Evolutionary conservation across 2,888 invertebrate species (phyloP), one percentile per base, ranked within the genome.

Genomic region (Mantis religiosa): DNA sequence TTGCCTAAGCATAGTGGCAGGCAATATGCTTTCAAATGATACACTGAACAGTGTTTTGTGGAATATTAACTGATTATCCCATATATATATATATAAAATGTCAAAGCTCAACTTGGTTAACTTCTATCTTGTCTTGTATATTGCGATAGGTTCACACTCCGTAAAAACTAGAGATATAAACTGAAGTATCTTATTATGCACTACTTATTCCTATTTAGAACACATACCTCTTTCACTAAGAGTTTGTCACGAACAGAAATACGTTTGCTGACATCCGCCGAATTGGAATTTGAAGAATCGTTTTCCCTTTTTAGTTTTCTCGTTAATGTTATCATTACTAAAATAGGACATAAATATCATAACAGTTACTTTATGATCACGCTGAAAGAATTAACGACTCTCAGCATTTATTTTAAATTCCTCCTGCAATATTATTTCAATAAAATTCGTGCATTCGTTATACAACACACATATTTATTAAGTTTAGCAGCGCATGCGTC

Each of bases 161-260:
- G n/a, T 30, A 30, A 30, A 30, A 30, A 30, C 2, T 2, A 6
- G 34, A 7, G 3, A 34, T 7, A 34, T 7, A 34, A 0, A 34
- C 34, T 41, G 2, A 12, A 1, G 12, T 12, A 1, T 12, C 1
- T 12, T 41, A 41, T 41, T 41, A 9, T 12, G 12, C 12, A 41
- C 41, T n/a, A n/a, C 9, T 12, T 41, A 41, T 41, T 41, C 41
- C 41, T 12, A 41, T 41, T 41, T 1, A 12, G 41, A 41, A 87
- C 41, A 90, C 90, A 92, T 93, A 96, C 96, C 94, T 98, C 98
- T 94, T 97, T 96, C 84, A 97, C 95, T 89, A 97, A 93, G 88
- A 97, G 94, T 93, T 96, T 96, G 92, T 97, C 97, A 91, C 97
- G 94, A 89, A 97, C 94, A 54, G 97, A 97, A 91, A 96, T 96